phyloP scores from a whole-genome alignment of 2,797 vertebrate genomes.

The Cryptoblepharus egeriae region DNA sequence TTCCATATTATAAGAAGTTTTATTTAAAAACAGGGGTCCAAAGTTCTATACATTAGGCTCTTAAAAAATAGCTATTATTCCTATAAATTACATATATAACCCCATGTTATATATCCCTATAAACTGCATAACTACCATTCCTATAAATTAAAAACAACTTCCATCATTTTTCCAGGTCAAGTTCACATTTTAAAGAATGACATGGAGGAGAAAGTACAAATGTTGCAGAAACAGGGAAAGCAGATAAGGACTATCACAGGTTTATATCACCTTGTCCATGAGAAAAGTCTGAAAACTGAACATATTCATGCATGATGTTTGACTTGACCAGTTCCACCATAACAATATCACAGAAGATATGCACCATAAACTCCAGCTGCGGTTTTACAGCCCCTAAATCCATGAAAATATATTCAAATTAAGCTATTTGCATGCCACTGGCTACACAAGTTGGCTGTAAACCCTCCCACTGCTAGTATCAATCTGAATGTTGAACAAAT shows the following conservation, averaged over 20 bases:
- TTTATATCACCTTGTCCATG: not conserved
- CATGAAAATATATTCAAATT: slow-evolving; percentile 24
- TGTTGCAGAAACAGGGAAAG: not conserved
- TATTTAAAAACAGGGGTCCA: not conserved
- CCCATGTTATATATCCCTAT: no score
- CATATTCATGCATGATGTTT: not conserved
- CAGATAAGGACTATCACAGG: not conserved
- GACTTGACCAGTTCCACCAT: not conserved
- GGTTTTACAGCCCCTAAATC: not conserved
- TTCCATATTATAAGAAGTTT: not conserved
- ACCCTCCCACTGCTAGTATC: not conserved
- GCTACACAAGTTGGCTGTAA: slow-evolving; percentile 3
- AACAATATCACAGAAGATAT: not conserved
- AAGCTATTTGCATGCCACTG: slow-evolving; percentile 4
- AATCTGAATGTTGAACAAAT: not conserved
- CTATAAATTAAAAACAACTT: not conserved
- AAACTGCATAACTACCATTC: not conserved
- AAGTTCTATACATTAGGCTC: not conserved
- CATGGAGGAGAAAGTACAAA: not conserved
- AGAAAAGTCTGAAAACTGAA: not conserved
- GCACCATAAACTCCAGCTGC: slow-evolving; percentile 4
- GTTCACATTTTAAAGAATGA: not conserved
- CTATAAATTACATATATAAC: not conserved
- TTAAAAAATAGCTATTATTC: not conserved
- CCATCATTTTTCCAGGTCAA: not conserved